Percentiles rank a stretch among this genome's conserved stretches.
Conservation (phyloP, 2,888 invertebrate genomes). For the Lithophane leautieri region DNA sequence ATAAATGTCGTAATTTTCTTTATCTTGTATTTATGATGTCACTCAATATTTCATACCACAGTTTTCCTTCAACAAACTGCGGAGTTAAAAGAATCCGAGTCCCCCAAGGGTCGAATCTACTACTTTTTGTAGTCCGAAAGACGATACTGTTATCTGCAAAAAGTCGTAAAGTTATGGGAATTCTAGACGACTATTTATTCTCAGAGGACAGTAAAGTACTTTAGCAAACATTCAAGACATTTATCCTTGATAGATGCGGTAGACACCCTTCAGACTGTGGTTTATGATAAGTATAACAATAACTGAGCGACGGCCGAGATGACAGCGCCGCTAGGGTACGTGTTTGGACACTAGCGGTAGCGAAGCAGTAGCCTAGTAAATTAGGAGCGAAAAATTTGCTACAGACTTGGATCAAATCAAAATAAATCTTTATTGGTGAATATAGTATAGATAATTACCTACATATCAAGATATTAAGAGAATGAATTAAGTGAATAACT, state of each 20-base stretch:
- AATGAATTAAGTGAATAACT: no score
- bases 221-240: constrained; percentile 8
- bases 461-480: no score
- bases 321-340: neutral
- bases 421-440: no score
- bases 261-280: neutral
- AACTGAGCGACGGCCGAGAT: neutral
- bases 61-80: constrained; percentile 9
- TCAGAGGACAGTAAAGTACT: neutral
- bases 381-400: neutral
- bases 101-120: constrained; percentile 8
- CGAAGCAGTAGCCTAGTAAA: neutral
- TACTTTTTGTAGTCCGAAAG: constrained; percentile 7
- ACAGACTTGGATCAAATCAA: neutral
- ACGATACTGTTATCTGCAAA: constrained; percentile 13
- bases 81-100: neutral
- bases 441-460: no score
- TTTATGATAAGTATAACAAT: neutral
- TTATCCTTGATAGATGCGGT: constrained; percentile 1
- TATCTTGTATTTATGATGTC: constrained; percentile 6
- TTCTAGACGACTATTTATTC: constrained; percentile 4
- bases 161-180: constrained; percentile 1
- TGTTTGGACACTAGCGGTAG: neutral
- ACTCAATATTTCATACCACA: constrained; percentile 11
- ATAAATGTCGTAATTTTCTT: neutral